Evolutionary conservation across 2,797 vertebrate species (phyloP).

Genomic region (Epinephelus coioides): DNA sequence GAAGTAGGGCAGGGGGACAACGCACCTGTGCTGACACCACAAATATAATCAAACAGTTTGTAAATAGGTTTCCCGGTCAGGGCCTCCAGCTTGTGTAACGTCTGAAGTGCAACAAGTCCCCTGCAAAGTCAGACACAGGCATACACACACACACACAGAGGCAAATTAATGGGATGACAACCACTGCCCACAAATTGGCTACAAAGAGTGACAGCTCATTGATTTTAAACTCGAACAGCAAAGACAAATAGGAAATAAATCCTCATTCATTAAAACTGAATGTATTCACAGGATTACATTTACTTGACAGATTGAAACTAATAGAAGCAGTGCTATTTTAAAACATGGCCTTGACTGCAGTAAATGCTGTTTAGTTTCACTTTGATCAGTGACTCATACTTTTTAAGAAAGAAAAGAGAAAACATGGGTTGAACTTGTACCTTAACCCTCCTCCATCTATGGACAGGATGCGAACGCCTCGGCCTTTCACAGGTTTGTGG

Average conservation of each 20-base stretch:
- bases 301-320: background rate
- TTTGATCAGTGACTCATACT: background rate
- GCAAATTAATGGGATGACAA: background rate
- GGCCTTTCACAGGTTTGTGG: constrained; percentile 91
- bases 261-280: background rate
- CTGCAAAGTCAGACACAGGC: constrained; percentile 79
- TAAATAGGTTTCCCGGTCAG: constrained; percentile 94
- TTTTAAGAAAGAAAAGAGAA: background rate
- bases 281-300: constrained; percentile 18
- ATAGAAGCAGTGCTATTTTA: background rate
- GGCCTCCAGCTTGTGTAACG: constrained; percentile 92
- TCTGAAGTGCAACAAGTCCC: constrained; percentile 95
- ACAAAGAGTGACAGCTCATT: background rate
- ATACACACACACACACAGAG: background rate
- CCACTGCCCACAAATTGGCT: background rate
- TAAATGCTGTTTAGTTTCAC: constrained; percentile 1
- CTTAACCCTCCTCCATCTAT: constrained; percentile 98
- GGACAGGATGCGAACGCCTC: constrained; percentile 92
- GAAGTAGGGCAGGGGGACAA: constrained; percentile 50
- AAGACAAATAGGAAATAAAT: background rate
- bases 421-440: constrained; percentile 71
- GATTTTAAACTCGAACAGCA: constrained; percentile 3
- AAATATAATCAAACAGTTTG: constrained; percentile 97
- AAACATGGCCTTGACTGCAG: background rate
- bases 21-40: constrained; percentile 98